Base-by-base conservation (phyloP, 2,888 invertebrate genomes). In the Thereva nobilitata region DNA sequence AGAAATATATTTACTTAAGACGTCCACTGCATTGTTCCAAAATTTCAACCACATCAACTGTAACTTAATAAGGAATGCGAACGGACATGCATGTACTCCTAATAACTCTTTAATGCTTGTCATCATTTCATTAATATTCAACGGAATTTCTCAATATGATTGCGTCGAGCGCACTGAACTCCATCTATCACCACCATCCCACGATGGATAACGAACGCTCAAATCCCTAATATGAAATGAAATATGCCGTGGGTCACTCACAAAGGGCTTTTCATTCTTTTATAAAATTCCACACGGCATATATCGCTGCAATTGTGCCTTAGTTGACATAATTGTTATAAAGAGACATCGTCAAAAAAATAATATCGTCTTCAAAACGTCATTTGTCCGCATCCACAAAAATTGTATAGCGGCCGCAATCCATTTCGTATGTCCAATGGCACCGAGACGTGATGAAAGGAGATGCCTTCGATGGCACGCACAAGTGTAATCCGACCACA, bases 401-500 rank as follows among this genome's bases (percentile, higher is more conserved):
- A 61, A 61, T 61, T 61, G 61, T 61, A 50, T 50, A 50, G 49
- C 45, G 59, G 50, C 50, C 61, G 50, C 61, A 50, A 61, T 61
- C 50, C 61, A 61, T 23, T 23, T 9, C 38, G 23, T 40, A 23
- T 12, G 50, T 23, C 49, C 37, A 41, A 44, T 45, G 37, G 23
- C 23, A 53, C 38, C 37, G 37, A 37, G 35, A 44, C 54, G 54
- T 64, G 42, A 45, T n/a, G 54, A 64, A 38, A 47, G 23, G 23
- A 47, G 23, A 5, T 7, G 23, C 23, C 12, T 54, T 54, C 45
- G 54, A 53, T 53, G 53, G 54, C 54, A 64, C 54, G 64, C 64
- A 55, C 54, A 64, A 47, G 64, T 64, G 54, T 64, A 64, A 64
- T 64, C 64, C 64, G 64, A 64, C 64, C 64, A 64, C 64, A 64